Evolutionary conservation across 2,113 vertebrate species (phyloP), one percentile per base, ranked within the genome.

Genomic region (Chaetodon trifascialis): DNA sequence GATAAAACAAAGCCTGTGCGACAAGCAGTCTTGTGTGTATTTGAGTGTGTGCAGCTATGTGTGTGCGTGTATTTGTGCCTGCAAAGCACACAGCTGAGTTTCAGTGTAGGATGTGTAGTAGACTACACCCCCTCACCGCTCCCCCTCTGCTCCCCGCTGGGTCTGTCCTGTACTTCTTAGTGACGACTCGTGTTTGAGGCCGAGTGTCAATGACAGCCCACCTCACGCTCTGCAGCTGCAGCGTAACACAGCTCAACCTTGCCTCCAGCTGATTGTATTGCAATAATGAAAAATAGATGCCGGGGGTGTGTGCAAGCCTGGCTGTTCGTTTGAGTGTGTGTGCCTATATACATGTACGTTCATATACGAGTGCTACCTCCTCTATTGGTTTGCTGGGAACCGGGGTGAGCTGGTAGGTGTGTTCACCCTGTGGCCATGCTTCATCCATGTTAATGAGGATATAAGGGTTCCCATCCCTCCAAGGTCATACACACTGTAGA

Each of bases 361-460:
- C 40, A 23, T 67, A 63, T 73, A 36, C n/a, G 8, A 12, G 38
- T 59, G 62, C 67, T 84, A 55, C 49, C 72, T 69, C 46, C 69
- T 80, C 76, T 34, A 69, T 86, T 75, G 42, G 59, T 73, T 87
- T 71, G 76, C 69, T 17, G 77, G 42, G 67, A 83, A 67, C 63
- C 59, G 15, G 70, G 63, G 34, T 68, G 70, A 76, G 70, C 60
- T 52, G 73, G 59, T 77, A 87, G 79, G 80, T 86, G 85, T 80
- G 52, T 78, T 81, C 75, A 73, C 83, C 86, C 80, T 12, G 58
- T 71, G 76, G 81, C 83, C 81, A 84, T 10, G 74, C 86, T 65
- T 84, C 87, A 81, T 91, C 89, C 89, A 94, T 93, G 87, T 90
- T 92, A 92, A 94, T 93, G 87, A 91, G 92, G 76, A 78, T 85